Base-by-base conservation (phyloP, 2,888 invertebrate species). In the Branchellion lobata region DNA sequence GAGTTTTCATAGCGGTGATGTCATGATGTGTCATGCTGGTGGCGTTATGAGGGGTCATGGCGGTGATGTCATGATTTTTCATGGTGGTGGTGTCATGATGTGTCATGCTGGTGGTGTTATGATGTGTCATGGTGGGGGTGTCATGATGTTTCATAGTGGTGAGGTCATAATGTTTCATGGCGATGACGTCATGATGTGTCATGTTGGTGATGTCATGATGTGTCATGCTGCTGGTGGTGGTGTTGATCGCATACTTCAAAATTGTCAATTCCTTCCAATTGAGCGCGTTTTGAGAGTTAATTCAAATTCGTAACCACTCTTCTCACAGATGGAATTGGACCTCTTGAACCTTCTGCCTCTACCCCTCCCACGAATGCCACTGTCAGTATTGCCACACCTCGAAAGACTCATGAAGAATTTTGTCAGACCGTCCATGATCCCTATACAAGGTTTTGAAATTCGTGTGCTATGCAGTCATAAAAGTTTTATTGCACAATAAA, bases 1-100 rank as follows among this genome's bases (percentile, higher is more conserved):
- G n/a, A n/a, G n/a, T n/a, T n/a, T n/a, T n/a, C n/a, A n/a, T n/a
- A n/a, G n/a, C n/a, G n/a, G n/a, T n/a, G n/a, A n/a, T n/a, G n/a
- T n/a, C n/a, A n/a, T n/a, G n/a, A n/a, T n/a, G n/a, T n/a, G 14
- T 21, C 31, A 27, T n/a, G 5, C 31, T 51, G 0, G 51, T 75
- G 75, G 47, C 57, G 11, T 31, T 51, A 57, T 31, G 31, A 47
- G 47, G 36, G 11, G 75, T 27, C 18, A 14, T 51, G 27, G 0
- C n/a, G 47, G 47, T 75, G 24, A 75, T 21, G 51, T 0, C n/a
- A 8, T 2, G 1, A n/a, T 1, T 51, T 75, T 8, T 53, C 33
- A 27, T 21, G 27, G 34, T 75, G 29, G 27, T 47, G 75, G 53
- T 51, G 31, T n/a, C 53, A 31, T 75, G 31, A 47, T 73, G 18